Base-by-base conservation (phyloP, 2,113 vertebrate genomes). In the Macrotis lagotis region DNA sequence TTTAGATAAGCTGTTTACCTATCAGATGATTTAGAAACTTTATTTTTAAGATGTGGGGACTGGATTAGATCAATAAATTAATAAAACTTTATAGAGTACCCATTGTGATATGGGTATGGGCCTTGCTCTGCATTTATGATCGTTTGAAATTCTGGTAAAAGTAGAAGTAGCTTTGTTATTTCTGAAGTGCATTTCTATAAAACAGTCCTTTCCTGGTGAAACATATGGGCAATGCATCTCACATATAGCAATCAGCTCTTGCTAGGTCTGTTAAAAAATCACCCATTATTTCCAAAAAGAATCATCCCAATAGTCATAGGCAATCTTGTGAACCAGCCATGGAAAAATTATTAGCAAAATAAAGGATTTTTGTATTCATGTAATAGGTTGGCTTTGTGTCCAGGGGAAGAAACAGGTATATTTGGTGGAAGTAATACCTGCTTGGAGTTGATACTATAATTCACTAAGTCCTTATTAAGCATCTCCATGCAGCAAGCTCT, bases 141-240 rank as follows among this genome's bases (percentile, higher is more conserved):
- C n/a, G 37, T 83, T 83, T 44, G 48, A 66, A n/a, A 48, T 7
- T 12, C 53, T 92, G 53, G 47, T 37, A 31, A 59, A n/a, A 49
- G 25, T 26, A 5, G 51, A 89, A 91, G 90, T 8, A 90, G 0
- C 83, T 94, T 28, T 91, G 44, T 7, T 47, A 95, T 88, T 96
- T 88, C 1, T 90, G 52, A 91, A 90, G 51, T 24, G 1, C 50
- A 2, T 50, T 44, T 93, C 94, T 48, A 95, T 47, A 48, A 90
- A 52, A 88, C 91, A 93, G 92, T 7, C 12, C 26, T 90, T 89
- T 88, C 93, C 24, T 31, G 37, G 50, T 7, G 91, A 49, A 94
- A 93, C 5, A 93, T 90, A 83, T 16, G 83, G 51, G 50, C 52
- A 95, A 83, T 44, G 1, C 93, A 93, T 53, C 91, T 91, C 22